phyloP scores from a whole-genome alignment of 1,140 invertebrate species.

The Anastrepha obliqua region DNA sequence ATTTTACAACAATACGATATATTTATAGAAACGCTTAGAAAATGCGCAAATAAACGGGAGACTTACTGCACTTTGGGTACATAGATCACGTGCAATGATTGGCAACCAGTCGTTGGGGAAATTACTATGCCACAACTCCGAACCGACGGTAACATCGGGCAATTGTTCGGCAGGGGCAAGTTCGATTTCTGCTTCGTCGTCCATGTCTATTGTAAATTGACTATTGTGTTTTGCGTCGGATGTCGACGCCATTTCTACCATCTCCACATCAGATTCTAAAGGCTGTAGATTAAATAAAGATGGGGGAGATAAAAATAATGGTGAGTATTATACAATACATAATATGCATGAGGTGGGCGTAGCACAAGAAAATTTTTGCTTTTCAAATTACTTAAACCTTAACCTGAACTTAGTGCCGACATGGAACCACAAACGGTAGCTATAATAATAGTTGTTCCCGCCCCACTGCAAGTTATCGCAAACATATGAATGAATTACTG shows the following conservation, averaged over 20 bases:
- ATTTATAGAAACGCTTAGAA: not conserved
- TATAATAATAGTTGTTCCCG: no score
- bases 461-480: no score
- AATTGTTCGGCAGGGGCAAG: slow-evolving; percentile 60
- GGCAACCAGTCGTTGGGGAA: slow-evolving; percentile 85
- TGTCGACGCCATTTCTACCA: slow-evolving; percentile 62
- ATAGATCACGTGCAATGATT: slow-evolving; percentile 84
- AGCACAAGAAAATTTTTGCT: not conserved
- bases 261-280: slow-evolving; percentile 64
- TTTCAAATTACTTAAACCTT: not conserved
- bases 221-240: not conserved
- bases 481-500: no score
- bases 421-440: no score
- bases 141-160: slow-evolving; percentile 76
- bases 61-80: slow-evolving; percentile 79
- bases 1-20: not conserved
- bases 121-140: slow-evolving; percentile 78
- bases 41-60: not conserved
- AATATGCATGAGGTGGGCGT: not conserved
- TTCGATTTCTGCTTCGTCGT: slow-evolving; percentile 30
- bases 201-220: slow-evolving; percentile 24
- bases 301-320: slow-evolving; percentile 26
- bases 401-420: no score
- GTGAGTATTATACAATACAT: not conserved
- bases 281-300: slow-evolving; percentile 55